Conservation (phyloP, 1,140 invertebrate genomes). For the Brachionus asplanchnoidis region DNA sequence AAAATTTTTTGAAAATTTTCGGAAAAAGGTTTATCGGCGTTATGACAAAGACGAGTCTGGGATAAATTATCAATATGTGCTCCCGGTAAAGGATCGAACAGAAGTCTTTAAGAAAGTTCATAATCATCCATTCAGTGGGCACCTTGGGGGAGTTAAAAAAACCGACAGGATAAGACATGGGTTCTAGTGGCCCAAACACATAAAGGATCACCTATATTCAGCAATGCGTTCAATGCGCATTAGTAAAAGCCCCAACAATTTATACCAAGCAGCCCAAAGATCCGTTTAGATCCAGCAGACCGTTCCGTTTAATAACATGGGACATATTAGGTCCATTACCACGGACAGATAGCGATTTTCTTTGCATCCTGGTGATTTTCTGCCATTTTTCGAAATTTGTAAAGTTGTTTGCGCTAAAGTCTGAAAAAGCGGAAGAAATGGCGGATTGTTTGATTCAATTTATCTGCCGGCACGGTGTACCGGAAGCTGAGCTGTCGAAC, state of each 20-base stretch:
- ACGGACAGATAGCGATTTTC: too few relatives aligned
- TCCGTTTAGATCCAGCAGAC: too few relatives aligned
- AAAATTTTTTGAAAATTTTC: too few relatives aligned
- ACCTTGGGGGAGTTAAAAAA: not conserved
- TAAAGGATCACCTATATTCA: not conserved
- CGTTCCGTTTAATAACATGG: too few relatives aligned
- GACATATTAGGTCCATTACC: too few relatives aligned
- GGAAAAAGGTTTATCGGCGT: too few relatives aligned
- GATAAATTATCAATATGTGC: not conserved
- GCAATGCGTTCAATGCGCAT: not conserved
- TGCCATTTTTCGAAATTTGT: constrained; percentile 22
- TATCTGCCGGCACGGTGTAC: not conserved
- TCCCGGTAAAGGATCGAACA: not conserved
- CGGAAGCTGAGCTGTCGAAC: not conserved
- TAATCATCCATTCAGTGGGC: not conserved
- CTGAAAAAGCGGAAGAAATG: not conserved
- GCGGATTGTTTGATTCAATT: not conserved
- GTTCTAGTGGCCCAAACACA: not conserved
- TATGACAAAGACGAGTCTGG: too few relatives aligned
- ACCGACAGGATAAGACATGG: not conserved
- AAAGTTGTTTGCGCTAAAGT: not conserved
- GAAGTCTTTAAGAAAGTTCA: not conserved
- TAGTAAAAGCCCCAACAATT: too few relatives aligned
- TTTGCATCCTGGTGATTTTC: not conserved
- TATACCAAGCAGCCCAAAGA: too few relatives aligned